A percentile compares a stretch with the other conserved stretches of the same genome.
Conservation (phyloP, 2,888 invertebrate species). For the Dorcus hopei region DNA sequence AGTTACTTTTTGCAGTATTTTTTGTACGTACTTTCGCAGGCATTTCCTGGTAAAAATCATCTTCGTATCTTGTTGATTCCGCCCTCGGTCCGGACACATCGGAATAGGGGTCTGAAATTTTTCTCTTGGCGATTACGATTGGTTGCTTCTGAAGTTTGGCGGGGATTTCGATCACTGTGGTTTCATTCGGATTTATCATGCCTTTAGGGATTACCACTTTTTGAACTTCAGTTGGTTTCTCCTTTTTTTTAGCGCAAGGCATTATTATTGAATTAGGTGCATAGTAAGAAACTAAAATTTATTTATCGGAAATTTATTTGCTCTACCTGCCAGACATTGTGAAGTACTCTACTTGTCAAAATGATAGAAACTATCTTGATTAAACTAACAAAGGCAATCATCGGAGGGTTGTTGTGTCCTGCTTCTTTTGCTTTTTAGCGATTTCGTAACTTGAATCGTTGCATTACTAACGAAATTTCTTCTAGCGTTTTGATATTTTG, state of each 20-base stretch:
- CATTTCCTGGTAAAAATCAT: too few species aligned
- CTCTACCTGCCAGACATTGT: slow-evolving; percentile 11
- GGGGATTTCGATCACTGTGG: slow-evolving; percentile 42
- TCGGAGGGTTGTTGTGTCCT: not conserved
- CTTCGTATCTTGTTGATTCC: too few species aligned
- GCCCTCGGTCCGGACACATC: too few species aligned
- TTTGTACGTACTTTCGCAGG: too few species aligned
- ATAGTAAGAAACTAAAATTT: slow-evolving; percentile 11
- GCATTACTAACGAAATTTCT: slow-evolving; percentile 13
- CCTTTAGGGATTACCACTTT: slow-evolving; percentile 40
- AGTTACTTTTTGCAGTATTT: too few species aligned
- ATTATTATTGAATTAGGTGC: slow-evolving; percentile 13
- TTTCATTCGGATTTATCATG: slow-evolving; percentile 37
- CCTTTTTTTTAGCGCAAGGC: slow-evolving; percentile 14
- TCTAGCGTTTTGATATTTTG: slow-evolving; percentile 16
- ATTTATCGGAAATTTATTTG: slow-evolving; percentile 1
- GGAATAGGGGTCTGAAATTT: not conserved
- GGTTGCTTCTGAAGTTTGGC: slow-evolving; percentile 30
- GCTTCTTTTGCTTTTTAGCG: not conserved
- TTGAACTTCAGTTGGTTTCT: slow-evolving; percentile 22
- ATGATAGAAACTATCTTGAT: slow-evolving; percentile 7
- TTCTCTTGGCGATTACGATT: slow-evolving; percentile 36
- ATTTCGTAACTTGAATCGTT: slow-evolving; percentile 2
- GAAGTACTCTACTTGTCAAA: slow-evolving; percentile 10
- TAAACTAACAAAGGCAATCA: not conserved